A percentile compares a stretch with the other conserved stretches of the same genome.
These are phyloP conservation scores for Zaprionus nigranus DNA, from an alignment of 1,140 invertebrate genomes.

Conservation along the genomic window DNA sequence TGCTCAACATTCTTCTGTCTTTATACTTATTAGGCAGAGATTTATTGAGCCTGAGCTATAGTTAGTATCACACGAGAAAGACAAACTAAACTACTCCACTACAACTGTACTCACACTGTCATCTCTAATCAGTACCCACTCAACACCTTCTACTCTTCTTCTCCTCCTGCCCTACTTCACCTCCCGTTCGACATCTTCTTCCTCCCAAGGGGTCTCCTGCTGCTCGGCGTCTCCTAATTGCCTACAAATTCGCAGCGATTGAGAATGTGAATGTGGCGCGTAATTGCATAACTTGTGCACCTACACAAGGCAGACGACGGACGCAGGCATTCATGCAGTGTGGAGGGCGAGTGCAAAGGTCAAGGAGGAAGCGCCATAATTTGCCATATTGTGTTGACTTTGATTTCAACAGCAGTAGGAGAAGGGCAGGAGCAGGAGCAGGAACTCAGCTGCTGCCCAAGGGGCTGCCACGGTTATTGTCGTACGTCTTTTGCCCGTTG, in stretches of 20 bases:
- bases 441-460: conserved; percentile 3
- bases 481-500: conserved; percentile 7
- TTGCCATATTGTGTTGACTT: conserved; percentile 71
- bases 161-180: too few relatives aligned
- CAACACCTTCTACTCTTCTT: background rate
- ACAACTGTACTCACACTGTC: background rate
- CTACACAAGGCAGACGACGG: background rate
- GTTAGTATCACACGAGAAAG: too few relatives aligned
- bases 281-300: conserved; percentile 77
- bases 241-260: conserved; percentile 54
- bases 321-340: background rate
- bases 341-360: conserved; percentile 48
- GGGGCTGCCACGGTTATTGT: conserved; percentile 5
- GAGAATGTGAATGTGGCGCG: conserved; percentile 53
- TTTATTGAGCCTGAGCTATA: too few relatives aligned
- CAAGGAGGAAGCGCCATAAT: conserved; percentile 77
- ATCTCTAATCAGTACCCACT: background rate
- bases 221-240: conserved; percentile 47
- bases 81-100: too few relatives aligned
- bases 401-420: conserved; percentile 50
- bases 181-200: too few relatives aligned
- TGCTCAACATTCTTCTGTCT: background rate
- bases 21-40: too few relatives aligned
- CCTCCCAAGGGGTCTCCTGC: background rate
- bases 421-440: background rate